Percentiles rank a stretch among this genome's conserved stretches.
phyloP scores from a whole-genome alignment of 1,140 invertebrate genomes.

The Drosophila parvula region DNA sequence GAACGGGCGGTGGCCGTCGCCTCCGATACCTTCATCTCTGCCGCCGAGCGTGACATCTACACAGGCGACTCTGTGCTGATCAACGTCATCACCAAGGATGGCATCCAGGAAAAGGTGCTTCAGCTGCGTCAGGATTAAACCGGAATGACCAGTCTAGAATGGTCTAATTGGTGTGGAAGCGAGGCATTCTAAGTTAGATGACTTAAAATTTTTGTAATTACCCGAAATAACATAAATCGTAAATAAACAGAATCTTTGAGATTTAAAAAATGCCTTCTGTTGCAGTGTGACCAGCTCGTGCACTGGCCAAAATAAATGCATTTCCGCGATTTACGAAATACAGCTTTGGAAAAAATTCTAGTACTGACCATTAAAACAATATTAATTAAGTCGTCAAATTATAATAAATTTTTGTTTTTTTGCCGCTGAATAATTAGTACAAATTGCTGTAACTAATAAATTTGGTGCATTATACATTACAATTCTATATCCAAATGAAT shows the following conservation, averaged over 20 bases:
- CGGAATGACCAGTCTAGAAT: background rate
- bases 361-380: background rate
- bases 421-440: background rate
- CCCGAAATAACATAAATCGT: slow-evolving; percentile 12
- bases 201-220: slow-evolving; percentile 60
- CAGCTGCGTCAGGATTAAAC: slow-evolving; percentile 91
- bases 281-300: slow-evolving; percentile 17
- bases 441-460: too few relatives aligned
- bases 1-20: slow-evolving; percentile 93
- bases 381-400: background rate
- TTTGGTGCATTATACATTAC: background rate
- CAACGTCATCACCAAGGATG: slow-evolving; percentile 95
- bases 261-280: slow-evolving; percentile 7
- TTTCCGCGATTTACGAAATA: background rate
- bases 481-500: background rate
- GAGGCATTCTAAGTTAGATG: slow-evolving; percentile 21
- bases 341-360: background rate
- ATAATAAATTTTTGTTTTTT: too few relatives aligned
- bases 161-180: slow-evolving; percentile 27
- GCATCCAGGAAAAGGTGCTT: slow-evolving; percentile 89
- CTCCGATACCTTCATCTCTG: slow-evolving; percentile 98
- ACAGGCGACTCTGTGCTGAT: slow-evolving; percentile 97
- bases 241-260: slow-evolving; percentile 37
- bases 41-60: slow-evolving; percentile 98
- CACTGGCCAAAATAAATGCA: background rate